Base-by-base conservation (phyloP, 2,888 invertebrate genomes). In the Drosophila kanekoi region DNA sequence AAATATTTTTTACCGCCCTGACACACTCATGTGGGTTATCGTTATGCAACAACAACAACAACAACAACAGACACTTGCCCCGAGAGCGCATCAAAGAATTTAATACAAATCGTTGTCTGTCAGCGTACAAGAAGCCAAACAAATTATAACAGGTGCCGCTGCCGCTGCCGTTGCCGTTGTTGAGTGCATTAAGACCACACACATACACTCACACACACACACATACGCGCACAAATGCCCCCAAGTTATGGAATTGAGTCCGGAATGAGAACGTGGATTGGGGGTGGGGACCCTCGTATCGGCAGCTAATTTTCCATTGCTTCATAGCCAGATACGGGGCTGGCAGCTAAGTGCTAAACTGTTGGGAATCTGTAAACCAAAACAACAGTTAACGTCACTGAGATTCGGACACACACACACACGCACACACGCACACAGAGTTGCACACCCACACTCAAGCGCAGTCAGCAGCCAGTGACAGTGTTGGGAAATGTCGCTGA, bases 61-160 rank as follows among this genome's bases (percentile, higher is more conserved):
- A 57, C 49, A 48, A 44, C 33, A 58, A 57, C 38, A 52, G 44
- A 41, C 51, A 73, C 57, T 64, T 75, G 80, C 78, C 72, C 66
- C 71, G 49, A 57, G 66, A 37, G 56, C 58, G 56, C 65, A 45
- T 60, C 43, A 69, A 81, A 79, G 86, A 83, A 83, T 87, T 87
- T 72, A 79, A 83, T 83, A 86, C 81, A 83, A 83, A 83, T 83
- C 81, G 87, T 77, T 84, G 75, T 57, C 83, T 83, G 83, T 83
- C 83, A 83, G 81, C 83, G 79, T 43, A 79, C 81, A 81, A 84
- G 87, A 86, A 87, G 83, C 87, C 87, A 83, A 87, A 83, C 83
- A 83, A 83, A 83, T 83, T 83, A 81, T 84, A 83, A 87, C 83
- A 83, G 83, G 83, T 83, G 83, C 83, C 84, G 81, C 54, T 71